Evolutionary conservation across 2,888 invertebrate species (phyloP).

Genomic region (Salticus scenicus): DNA sequence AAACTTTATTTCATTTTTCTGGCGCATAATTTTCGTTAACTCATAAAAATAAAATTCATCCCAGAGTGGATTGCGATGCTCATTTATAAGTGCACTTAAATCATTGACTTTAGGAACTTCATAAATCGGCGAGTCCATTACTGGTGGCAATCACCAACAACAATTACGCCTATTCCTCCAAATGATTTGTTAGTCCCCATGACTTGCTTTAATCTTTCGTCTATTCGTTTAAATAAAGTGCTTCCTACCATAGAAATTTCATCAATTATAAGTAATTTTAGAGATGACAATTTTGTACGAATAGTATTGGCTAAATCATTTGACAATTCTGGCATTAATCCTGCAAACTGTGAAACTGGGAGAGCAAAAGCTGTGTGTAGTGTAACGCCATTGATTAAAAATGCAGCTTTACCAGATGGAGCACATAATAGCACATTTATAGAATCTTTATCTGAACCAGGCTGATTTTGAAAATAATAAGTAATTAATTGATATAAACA

Average conservation of each 20-base stretch:
- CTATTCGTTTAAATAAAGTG: constrained; percentile 72
- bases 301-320: not conserved
- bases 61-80: constrained; percentile 4
- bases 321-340: not conserved
- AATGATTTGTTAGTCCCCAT: constrained; percentile 72
- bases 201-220: constrained; percentile 74
- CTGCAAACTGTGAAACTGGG: not conserved
- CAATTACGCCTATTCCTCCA: constrained; percentile 73
- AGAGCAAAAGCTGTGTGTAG: not conserved
- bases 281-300: not conserved
- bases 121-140: constrained; percentile 72
- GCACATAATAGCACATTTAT: not conserved
- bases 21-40: constrained; percentile 70
- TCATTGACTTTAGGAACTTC: not conserved
- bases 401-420: not conserved
- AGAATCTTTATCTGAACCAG: not conserved
- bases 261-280: constrained; percentile 73
- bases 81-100: not conserved
- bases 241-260: constrained; percentile 74
- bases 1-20: constrained; percentile 59
- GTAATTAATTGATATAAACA: no score
- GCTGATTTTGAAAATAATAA: not conserved
- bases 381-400: not conserved
- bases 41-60: constrained; percentile 53
- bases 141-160: constrained; percentile 75